These are phyloP conservation scores for Ctenochaetus hawaiiensis DNA, from an alignment of 2,797 vertebrate species.

Conservation along the genomic window DNA sequence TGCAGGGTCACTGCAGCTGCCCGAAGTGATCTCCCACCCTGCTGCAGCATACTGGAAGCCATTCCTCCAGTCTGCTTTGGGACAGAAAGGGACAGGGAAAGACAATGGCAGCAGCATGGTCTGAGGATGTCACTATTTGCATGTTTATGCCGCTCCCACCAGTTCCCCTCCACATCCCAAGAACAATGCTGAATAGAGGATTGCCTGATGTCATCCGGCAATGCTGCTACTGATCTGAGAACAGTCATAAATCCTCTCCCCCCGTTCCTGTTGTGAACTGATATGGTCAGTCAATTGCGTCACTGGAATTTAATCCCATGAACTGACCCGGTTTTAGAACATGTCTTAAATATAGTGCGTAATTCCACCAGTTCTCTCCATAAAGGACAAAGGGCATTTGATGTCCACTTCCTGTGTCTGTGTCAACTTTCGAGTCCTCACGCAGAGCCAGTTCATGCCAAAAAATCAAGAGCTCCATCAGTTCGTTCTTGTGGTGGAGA, in stretches of 20 bases:
- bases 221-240: slow-evolving; percentile 67
- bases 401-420: slow-evolving; percentile 40
- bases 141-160: slow-evolving; percentile 54
- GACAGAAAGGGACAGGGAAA: slow-evolving; percentile 24
- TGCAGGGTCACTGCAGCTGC: background rate
- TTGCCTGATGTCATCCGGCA: slow-evolving; percentile 74
- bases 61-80: slow-evolving; percentile 33
- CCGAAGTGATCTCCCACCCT: background rate
- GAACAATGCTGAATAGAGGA: slow-evolving; percentile 79
- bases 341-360: slow-evolving; percentile 1
- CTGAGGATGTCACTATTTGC: slow-evolving; percentile 67
- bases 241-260: slow-evolving; percentile 46
- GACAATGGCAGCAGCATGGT: slow-evolving; percentile 54
- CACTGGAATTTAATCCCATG: slow-evolving; percentile 2
- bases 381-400: slow-evolving; percentile 31
- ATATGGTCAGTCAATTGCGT: slow-evolving; percentile 25
- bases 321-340: slow-evolving; percentile 16
- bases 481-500: slow-evolving; percentile 49
- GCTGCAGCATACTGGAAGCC: slow-evolving; percentile 25
- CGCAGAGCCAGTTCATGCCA: background rate
- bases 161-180: slow-evolving; percentile 46
- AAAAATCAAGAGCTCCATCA: slow-evolving; percentile 38
- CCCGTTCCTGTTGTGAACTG: slow-evolving; percentile 60
- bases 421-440: slow-evolving; percentile 28
- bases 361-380: slow-evolving; percentile 3